Base-by-base conservation (phyloP, 2,797 vertebrate genomes). In the Tiaroga cobitis region DNA sequence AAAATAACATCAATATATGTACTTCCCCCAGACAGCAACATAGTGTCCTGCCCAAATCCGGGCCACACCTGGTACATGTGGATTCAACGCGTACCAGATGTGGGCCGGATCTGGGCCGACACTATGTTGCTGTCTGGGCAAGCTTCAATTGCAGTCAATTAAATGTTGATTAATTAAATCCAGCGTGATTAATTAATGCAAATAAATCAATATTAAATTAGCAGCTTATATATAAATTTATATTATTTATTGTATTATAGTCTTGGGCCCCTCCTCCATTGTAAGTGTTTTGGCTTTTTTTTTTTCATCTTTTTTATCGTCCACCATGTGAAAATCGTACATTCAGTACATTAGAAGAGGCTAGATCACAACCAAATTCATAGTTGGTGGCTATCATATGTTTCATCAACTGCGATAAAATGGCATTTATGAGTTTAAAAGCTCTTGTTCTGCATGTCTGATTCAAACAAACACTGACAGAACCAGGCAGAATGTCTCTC, bases 401-500 rank as follows among this genome's bases (percentile, higher is more conserved):
- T 54, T 56, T 59, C 32, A 39, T 76, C 51, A 34, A 24, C 74
- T 76, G 74, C 0, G 8, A 63, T 49, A 1, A 41, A 78, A 41
- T 29, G 9, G 5, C 37, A 63, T 63, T 37, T 41, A 3, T 9
- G 24, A 43, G n/a, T 61, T n/a, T 19, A 43, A 24, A 46, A 3
- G 10, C 11, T 49, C 7, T 8, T 65, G 63, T 75, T 37, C 15
- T 65, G 56, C 54, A 61, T 70, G 18, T 73, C 2, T 43, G 37
- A 63, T 10, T 46, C 8, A 81, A 80, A 80, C 51, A 32, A 68
- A 70, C 46, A 29, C 24, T 56, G n/a, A 46, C 4, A 34, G 16
- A 78, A 61, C 56, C 56, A 59, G 34, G 34, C 19, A 67, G 61
- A 74, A 82, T 16, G n/a, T 74, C 39, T 73, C 11, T 82, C 26